Evolutionary conservation across 2,113 vertebrate genomes (phyloP).

Genomic region (Syngnathoides biaculeatus): DNA sequence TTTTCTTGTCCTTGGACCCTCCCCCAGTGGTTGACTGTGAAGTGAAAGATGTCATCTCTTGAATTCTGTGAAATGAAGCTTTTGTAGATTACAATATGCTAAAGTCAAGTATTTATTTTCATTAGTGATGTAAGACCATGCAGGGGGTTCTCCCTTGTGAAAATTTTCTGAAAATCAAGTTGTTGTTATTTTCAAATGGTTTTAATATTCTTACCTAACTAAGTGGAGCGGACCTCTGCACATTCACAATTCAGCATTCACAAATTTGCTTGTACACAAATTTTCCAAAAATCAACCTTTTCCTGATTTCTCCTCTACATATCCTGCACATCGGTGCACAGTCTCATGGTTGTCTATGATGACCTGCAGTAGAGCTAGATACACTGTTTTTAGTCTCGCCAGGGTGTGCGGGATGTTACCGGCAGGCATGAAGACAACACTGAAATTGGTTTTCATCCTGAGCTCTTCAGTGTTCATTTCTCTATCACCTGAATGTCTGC

Average conservation of each 20-base stretch:
- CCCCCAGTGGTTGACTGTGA: slow-evolving; percentile 12
- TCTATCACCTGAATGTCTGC: too few relatives aligned
- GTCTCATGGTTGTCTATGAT: background rate
- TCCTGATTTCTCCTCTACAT: background rate
- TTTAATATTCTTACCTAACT: slow-evolving; percentile 22
- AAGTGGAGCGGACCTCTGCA: background rate
- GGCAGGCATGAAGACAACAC: background rate
- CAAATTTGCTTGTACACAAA: too few relatives aligned
- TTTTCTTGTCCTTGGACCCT: slow-evolving; percentile 9
- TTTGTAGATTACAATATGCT: slow-evolving; percentile 34
- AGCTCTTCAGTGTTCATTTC: too few relatives aligned
- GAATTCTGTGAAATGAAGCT: background rate
- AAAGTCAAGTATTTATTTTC: slow-evolving; percentile 17
- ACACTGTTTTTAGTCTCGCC: background rate
- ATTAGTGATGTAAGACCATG: slow-evolving; percentile 28
- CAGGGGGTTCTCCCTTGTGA: background rate
- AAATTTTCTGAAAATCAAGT: slow-evolving; percentile 9
- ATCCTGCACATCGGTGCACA: background rate
- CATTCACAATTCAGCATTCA: background rate
- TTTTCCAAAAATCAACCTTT: background rate
- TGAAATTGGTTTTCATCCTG: background rate
- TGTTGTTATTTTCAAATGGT: slow-evolving; percentile 23
- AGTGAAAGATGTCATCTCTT: slow-evolving; percentile 9
- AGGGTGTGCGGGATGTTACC: background rate
- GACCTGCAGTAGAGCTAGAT: background rate